Percentiles rank a stretch among this genome's conserved stretches.
Evolutionary conservation across 2,888 invertebrate genomes (phyloP).

Genomic region (Tenthredo scrophulariae): DNA sequence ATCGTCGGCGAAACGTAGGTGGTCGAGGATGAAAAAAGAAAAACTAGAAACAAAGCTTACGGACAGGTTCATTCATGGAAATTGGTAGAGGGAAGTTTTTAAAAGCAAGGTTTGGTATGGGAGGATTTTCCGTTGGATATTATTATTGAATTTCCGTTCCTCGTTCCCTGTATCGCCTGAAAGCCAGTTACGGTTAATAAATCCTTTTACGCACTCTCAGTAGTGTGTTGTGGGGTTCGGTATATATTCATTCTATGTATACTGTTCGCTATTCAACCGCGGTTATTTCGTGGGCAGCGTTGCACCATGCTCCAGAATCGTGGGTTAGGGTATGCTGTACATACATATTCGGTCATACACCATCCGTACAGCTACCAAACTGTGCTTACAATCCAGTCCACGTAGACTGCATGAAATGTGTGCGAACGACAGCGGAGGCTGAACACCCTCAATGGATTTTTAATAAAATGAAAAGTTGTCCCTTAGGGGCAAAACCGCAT

Average conservation of each 20-base stretch:
- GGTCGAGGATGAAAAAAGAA: not conserved
- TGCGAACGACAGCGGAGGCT: not conserved
- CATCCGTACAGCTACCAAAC: not conserved
- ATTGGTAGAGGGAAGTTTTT: constrained; percentile 38
- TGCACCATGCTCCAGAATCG: constrained; percentile 19
- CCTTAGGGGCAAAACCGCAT: not conserved
- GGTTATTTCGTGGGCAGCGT: constrained; percentile 31
- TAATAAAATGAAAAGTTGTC: not conserved
- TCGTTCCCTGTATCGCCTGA: constrained; percentile 35
- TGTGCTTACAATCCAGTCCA: constrained; percentile 20
- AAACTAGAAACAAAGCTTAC: constrained; percentile 7
- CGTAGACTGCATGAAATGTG: not conserved
- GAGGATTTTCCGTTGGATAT: constrained; percentile 32
- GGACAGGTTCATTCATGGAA: constrained; percentile 19
- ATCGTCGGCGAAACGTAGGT: not conserved
- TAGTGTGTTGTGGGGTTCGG: constrained; percentile 7
- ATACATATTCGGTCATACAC: not conserved
- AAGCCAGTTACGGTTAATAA: constrained; percentile 51
- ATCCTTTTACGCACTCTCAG: constrained; percentile 51
- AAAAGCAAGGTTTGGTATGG: constrained; percentile 5
- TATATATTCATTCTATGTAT: constrained; percentile 24
- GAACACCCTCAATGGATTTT: constrained; percentile 18
- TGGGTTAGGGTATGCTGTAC: not conserved
- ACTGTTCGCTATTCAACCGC: constrained; percentile 23
- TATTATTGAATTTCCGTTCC: constrained; percentile 23